These are phyloP conservation scores for Drosophila phalerata DNA, from an alignment of 2,888 invertebrate genomes.

Conservation along the genomic window DNA sequence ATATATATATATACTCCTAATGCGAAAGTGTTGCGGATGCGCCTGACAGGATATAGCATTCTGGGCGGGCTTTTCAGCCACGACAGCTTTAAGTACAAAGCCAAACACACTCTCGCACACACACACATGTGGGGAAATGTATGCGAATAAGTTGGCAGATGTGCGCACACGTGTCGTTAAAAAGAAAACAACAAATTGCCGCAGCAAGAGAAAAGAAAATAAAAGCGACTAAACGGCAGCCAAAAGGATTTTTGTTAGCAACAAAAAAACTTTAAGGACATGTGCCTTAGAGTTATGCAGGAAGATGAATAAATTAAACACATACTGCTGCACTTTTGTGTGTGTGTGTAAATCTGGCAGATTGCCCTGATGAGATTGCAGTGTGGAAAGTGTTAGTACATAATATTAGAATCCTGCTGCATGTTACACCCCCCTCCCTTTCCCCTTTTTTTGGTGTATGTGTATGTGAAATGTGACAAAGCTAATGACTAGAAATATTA, in stretches of 20 bases:
- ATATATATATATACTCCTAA: slow-evolving; percentile 33
- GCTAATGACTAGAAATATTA: slow-evolving; percentile 26
- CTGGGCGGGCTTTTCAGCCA: slow-evolving; percentile 44
- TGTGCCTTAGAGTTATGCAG: slow-evolving; percentile 54
- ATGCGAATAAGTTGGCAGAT: slow-evolving; percentile 65
- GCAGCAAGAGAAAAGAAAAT: slow-evolving; percentile 46
- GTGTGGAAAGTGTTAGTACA: slow-evolving; percentile 25
- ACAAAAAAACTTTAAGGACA: slow-evolving; percentile 57
- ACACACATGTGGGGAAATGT: slow-evolving; percentile 28
- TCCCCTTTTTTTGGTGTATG: slow-evolving; percentile 15
- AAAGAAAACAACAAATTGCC: slow-evolving; percentile 43
- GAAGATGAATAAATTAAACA: slow-evolving; percentile 69
- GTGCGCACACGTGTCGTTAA: slow-evolving; percentile 75
- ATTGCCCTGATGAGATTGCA: slow-evolving; percentile 63
- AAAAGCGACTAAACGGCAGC: slow-evolving; percentile 41
- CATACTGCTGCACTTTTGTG: not conserved
- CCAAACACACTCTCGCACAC: slow-evolving; percentile 32
- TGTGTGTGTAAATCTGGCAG: slow-evolving; percentile 60
- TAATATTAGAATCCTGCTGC: slow-evolving; percentile 24
- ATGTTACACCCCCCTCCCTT: slow-evolving; percentile 14
- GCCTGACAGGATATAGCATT: slow-evolving; percentile 68
- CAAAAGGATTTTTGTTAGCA: slow-evolving; percentile 48
- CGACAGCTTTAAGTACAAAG: slow-evolving; percentile 73
- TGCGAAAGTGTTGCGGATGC: slow-evolving; percentile 65
- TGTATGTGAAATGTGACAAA: slow-evolving; percentile 5